Evolutionary conservation across 1,140 invertebrate species (phyloP).

Genomic region (Solenopsis fugax): DNA sequence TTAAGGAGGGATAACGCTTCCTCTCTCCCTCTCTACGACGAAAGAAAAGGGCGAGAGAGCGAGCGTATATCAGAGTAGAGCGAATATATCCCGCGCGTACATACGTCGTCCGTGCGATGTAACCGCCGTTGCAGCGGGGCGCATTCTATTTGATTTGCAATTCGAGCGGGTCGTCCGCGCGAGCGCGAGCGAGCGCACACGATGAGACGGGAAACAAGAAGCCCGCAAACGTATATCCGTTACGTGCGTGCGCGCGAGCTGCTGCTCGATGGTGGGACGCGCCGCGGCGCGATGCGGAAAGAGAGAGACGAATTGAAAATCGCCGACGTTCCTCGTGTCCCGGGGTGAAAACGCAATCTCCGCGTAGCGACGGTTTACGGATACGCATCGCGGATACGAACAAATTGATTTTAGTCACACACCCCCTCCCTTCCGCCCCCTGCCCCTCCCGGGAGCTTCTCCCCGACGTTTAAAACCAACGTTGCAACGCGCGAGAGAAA

Average conservation of each 20-base stretch:
- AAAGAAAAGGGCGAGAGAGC: slow-evolving; percentile 39
- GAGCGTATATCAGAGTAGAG: slow-evolving; percentile 26
- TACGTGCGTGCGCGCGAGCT: slow-evolving; percentile 9
- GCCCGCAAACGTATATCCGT: slow-evolving; percentile 42
- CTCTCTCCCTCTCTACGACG: slow-evolving; percentile 1
- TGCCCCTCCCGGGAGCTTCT: not conserved
- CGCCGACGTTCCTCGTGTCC: slow-evolving; percentile 40
- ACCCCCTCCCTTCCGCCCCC: not conserved
- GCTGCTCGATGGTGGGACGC: not conserved
- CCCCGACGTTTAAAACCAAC: slow-evolving; percentile 5
- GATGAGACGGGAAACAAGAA: slow-evolving; percentile 33
- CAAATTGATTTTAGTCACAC: slow-evolving; percentile 70
- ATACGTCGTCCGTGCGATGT: slow-evolving; percentile 55
- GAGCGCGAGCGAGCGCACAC: slow-evolving; percentile 30
- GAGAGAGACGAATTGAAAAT: slow-evolving; percentile 75
- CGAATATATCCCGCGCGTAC: slow-evolving; percentile 57
- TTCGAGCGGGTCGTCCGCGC: slow-evolving; percentile 71
- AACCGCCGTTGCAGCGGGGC: slow-evolving; percentile 36
- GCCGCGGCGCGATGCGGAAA: not conserved
- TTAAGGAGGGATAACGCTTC: not conserved
- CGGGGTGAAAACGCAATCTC: slow-evolving; percentile 73
- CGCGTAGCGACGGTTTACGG: slow-evolving; percentile 38
- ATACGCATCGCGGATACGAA: slow-evolving; percentile 56
- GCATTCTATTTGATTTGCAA: slow-evolving; percentile 76
- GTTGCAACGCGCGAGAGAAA: slow-evolving; percentile 33